Evolutionary conservation across 2,113 vertebrate species (phyloP).

Genomic region (Neotoma lepida): DNA sequence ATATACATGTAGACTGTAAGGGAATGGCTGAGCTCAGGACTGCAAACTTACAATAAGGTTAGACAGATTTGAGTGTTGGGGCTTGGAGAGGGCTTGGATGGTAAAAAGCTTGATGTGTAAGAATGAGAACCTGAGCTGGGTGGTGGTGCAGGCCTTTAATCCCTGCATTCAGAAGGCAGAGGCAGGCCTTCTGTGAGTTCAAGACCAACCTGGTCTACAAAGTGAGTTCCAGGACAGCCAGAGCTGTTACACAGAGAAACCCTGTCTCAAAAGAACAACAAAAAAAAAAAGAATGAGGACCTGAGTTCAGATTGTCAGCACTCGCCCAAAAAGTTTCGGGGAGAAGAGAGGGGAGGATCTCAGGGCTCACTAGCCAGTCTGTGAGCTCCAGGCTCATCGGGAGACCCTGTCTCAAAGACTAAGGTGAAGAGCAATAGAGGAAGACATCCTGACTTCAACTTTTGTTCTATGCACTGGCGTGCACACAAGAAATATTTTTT

Average conservation of each 20-base stretch:
- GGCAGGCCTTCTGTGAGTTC: not conserved
- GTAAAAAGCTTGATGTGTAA: not conserved
- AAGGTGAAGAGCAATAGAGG: not conserved
- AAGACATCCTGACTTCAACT: not conserved
- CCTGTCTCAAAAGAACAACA: not conserved
- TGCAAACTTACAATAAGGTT: not conserved
- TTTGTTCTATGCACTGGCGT: not conserved
- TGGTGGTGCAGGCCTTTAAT: not conserved
- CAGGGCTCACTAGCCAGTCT: not conserved
- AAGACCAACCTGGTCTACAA: not conserved
- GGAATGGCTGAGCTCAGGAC: not conserved
- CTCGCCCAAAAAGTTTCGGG: not conserved
- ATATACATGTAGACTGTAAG: not conserved
- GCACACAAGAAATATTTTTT: not conserved
- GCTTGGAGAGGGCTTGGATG: not conserved
- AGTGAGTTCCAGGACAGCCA: not conserved
- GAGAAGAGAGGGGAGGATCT: not conserved
- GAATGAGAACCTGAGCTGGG: not conserved
- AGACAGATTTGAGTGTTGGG: not conserved
- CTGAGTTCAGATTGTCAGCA: not conserved
- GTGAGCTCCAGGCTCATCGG: not conserved
- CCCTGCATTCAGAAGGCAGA: not conserved
- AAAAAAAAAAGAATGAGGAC: not conserved
- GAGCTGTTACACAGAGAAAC: not conserved
- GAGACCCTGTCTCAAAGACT: not conserved